Conservation (phyloP, 2,113 vertebrate genomes). For the Muntiacus reevesi region DNA sequence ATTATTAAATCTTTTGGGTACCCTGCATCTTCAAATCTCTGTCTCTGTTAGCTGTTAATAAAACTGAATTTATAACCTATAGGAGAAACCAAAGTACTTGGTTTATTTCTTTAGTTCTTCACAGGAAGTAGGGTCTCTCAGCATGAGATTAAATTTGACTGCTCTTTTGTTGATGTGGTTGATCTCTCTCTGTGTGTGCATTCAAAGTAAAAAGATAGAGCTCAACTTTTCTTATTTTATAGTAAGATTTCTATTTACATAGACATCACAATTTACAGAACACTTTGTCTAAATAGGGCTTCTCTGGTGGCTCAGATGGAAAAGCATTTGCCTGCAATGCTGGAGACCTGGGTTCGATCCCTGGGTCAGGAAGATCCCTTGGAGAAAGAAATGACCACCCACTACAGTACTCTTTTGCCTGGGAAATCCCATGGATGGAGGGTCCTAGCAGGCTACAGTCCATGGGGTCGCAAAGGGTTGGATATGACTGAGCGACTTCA, state of each 20-base stretch:
- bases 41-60: background rate
- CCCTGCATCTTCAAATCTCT: background rate
- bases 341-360: background rate
- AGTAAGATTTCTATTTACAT: background rate
- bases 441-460: background rate
- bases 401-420: background rate
- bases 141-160: background rate
- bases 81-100: background rate
- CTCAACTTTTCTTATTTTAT: background rate
- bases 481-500: fast-evolving
- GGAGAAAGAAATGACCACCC: background rate
- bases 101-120: background rate
- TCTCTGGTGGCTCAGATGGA: background rate
- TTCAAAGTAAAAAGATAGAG: background rate
- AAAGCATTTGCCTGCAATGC: background rate
- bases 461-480: background rate
- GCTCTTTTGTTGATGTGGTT: background rate
- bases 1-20: background rate
- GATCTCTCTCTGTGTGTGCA: background rate
- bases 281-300: background rate
- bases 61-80: background rate
- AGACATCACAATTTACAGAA: background rate
- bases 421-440: background rate
- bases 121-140: background rate
- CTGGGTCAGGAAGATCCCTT: background rate